Base-by-base conservation (phyloP, 2,888 invertebrate genomes). In the Colletes collaris region DNA sequence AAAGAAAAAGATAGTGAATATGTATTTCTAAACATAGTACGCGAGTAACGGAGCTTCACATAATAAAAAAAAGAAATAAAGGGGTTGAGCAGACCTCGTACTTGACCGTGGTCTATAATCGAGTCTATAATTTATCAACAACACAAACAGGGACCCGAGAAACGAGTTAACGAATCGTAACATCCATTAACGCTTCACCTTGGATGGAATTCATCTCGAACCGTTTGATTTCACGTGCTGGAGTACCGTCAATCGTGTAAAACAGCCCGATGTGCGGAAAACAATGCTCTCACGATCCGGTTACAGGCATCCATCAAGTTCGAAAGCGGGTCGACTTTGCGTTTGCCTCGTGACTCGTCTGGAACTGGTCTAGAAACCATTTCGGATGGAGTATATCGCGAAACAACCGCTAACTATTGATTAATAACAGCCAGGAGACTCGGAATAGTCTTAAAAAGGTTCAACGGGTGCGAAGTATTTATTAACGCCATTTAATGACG, bases 221-320 rank as follows among this genome's bases (percentile, higher is more conserved):
- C 1, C 4, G 8, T 58, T 58, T 59, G 37, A 1, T 59, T 37
- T 37, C 4, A 27, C 16, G 59, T 40, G 16, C 2, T 40, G 37
- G 37, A 37, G 11, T 19, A 44, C 40, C 11, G n/a, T 7, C 11
- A 46, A 46, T 60, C 60, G 13, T 46, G 60, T 60, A 60, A 46
- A 60, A 60, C 60, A 60, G 16, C 19, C 11, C 19, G 13, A 27
- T 19, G 46, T 46, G 60, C 3, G 44, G 11, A 11, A 46, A 46
- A 60, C 60, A 46, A 60, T 46, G 44, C 44, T 60, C 60, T 60
- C 60, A 60, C 60, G 60, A 60, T 60, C 60, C 59, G 11, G 46
- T 60, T 60, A 13, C 3, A 46, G 46, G 46, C 44, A 60, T 46
- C 60, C 16, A 60, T 60, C 60, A 60, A 11, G 44, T 60, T 46